These are phyloP conservation scores for Heliconius himera DNA, from an alignment of 1,140 invertebrate species.

Conservation along the genomic window DNA sequence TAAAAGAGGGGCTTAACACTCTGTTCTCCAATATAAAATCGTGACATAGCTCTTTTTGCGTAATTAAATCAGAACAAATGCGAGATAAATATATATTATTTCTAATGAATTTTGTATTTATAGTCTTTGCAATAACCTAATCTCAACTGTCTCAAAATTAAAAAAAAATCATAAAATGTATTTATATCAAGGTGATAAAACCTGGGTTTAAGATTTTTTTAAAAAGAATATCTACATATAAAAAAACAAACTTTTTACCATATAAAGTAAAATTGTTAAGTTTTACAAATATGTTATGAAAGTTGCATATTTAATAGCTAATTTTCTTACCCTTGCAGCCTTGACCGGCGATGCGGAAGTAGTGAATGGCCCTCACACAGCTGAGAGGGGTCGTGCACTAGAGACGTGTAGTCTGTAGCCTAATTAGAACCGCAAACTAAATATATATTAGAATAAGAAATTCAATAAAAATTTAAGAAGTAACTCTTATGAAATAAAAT, in stretches of 20 bases:
- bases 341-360: constrained; percentile 33
- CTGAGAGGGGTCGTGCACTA: constrained; percentile 21
- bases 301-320: constrained; percentile 25
- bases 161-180: no score
- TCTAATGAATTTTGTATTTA: no score
- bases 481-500: neutral
- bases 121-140: no score
- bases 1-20: no score
- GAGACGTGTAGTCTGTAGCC: constrained; percentile 22
- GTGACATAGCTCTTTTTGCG: no score
- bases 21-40: no score
- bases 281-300: neutral
- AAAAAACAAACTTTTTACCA: neutral
- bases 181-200: no score
- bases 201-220: no score
- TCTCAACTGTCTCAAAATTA: no score
- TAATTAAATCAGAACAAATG: no score
- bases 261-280: neutral
- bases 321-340: constrained; percentile 33
- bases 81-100: no score
- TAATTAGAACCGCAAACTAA: constrained; percentile 32
- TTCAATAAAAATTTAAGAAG: neutral
- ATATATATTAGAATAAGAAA: neutral
- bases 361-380: constrained; percentile 30
- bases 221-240: neutral